phyloP scores from a whole-genome alignment of 2,113 vertebrate genomes.

The Gavia stellata region DNA sequence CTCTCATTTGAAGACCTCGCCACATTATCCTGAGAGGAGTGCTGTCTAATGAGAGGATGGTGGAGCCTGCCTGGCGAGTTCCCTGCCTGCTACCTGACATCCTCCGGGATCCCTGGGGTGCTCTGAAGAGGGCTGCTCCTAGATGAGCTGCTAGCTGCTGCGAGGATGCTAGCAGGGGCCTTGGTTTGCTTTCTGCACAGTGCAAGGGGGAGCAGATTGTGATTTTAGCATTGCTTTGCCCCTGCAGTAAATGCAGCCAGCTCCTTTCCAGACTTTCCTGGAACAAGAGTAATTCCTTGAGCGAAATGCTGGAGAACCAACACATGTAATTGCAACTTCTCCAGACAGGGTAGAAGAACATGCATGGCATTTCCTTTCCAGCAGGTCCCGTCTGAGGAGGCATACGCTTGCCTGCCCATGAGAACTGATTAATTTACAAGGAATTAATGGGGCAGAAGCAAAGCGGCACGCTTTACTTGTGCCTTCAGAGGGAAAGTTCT shows the following conservation, averaged over 20 bases:
- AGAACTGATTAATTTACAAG: background rate
- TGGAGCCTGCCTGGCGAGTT: constrained; percentile 4
- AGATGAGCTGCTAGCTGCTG: background rate
- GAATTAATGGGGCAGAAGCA: background rate
- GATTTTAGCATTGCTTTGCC: background rate
- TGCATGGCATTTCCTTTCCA: background rate
- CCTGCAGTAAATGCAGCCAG: background rate
- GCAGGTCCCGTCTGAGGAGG: background rate
- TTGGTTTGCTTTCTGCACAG: background rate
- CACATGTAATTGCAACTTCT: background rate
- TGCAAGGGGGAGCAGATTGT: background rate
- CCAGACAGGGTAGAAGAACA: background rate
- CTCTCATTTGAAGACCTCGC: background rate
- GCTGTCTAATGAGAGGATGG: constrained; percentile 31
- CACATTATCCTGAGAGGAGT: background rate
- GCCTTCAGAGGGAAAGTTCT: background rate
- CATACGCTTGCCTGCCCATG: background rate
- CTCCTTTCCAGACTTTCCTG: background rate
- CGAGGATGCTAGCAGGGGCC: rapidly evolving
- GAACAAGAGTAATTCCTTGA: background rate
- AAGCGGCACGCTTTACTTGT: rapidly evolving
- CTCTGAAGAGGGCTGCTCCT: background rate
- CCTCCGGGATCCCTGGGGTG: background rate
- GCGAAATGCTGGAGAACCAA: background rate
- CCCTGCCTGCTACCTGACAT: background rate